Conservation (phyloP, 2,113 vertebrate species). For the Pomatostomus ruficeps region DNA sequence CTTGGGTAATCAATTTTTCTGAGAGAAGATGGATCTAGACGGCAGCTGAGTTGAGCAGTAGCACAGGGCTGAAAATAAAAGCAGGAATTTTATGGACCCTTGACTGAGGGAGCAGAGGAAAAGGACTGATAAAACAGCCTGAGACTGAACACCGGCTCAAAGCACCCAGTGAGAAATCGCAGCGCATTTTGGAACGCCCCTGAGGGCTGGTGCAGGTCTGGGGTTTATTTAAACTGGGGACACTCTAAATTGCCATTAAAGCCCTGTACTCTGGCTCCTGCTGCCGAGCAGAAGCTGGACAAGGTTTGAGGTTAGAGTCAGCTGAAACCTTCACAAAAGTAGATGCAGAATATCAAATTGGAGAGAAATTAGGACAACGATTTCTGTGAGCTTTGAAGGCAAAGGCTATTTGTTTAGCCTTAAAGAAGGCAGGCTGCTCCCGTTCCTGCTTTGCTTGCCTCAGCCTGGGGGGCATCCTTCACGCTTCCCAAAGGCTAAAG, state of each 20-base stretch:
- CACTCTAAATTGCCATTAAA: neutral
- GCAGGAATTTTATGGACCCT: neutral
- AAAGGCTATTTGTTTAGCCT: neutral
- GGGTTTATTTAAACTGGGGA: neutral
- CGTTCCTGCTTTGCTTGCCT: neutral
- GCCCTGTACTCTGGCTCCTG: neutral
- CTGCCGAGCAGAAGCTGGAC: fast-evolving
- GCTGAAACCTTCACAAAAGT: neutral
- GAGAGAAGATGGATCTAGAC: neutral
- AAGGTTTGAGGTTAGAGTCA: neutral
- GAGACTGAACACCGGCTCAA: neutral
- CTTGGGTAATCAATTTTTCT: neutral
- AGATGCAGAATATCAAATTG: neutral
- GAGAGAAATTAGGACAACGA: neutral
- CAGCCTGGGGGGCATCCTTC: neutral
- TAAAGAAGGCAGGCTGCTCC: neutral
- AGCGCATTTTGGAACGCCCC: neutral
- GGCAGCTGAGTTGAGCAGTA: neutral
- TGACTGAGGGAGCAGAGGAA: neutral
- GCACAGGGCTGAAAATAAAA: neutral
- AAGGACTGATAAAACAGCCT: neutral
- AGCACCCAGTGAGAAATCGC: neutral
- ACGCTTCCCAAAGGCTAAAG: neutral
- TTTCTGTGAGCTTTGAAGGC: neutral
- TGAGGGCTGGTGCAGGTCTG: fast-evolving